Percentiles rank a stretch among this genome's conserved stretches.
Conservation (phyloP, 2,113 vertebrate genomes). For the Calidris pugnax region DNA sequence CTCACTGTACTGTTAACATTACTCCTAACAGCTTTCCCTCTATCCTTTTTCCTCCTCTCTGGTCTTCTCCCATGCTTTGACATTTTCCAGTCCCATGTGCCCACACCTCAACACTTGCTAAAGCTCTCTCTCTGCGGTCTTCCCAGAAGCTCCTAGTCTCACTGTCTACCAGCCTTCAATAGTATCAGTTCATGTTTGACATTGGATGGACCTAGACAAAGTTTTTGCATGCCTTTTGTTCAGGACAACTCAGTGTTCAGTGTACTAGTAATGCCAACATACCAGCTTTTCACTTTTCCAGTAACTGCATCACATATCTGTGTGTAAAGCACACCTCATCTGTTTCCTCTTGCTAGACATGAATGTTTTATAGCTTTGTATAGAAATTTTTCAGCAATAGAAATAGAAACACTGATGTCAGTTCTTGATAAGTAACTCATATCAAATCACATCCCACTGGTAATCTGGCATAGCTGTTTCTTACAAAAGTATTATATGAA, state of each 20-base stretch:
- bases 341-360: neutral
- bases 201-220: neutral
- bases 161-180: neutral
- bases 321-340: neutral
- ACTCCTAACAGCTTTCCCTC: neutral
- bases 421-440: constrained; percentile 48
- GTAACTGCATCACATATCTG: neutral
- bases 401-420: constrained; percentile 71
- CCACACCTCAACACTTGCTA: neutral
- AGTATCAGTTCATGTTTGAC: neutral
- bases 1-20: neutral
- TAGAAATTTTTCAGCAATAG: constrained; percentile 53
- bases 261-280: neutral
- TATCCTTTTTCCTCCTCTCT: neutral
- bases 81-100: neutral
- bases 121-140: neutral
- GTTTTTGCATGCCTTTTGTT: neutral
- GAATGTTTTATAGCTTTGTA: constrained; percentile 46
- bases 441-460: constrained; percentile 60
- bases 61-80: neutral
- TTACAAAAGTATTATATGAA: constrained; percentile 64
- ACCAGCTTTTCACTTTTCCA: constrained; percentile 10
- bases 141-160: neutral
- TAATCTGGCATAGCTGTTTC: constrained; percentile 58
- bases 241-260: neutral